These are phyloP conservation scores for Tupaia chinensis DNA, from an alignment of 2,113 vertebrate species.

Conservation along the genomic window DNA sequence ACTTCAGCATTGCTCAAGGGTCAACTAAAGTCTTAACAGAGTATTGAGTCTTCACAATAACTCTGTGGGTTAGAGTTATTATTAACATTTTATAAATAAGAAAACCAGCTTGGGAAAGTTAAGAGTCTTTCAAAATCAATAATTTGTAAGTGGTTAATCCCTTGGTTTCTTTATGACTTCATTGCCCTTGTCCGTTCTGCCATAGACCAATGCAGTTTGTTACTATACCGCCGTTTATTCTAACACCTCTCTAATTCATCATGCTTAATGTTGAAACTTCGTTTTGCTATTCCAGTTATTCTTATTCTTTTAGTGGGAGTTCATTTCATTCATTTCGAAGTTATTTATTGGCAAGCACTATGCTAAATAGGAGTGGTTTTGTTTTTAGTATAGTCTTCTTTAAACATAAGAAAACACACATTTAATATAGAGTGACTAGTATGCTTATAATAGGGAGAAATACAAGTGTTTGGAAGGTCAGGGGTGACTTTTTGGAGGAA, in stretches of 20 bases:
- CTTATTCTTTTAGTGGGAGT: neutral
- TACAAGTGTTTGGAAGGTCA: neutral
- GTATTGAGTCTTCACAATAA: neutral
- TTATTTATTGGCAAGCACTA: conserved; percentile 1
- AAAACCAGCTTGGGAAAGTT: neutral
- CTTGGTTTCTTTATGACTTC: neutral
- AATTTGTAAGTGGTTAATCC: neutral
- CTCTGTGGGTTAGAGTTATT: conserved; percentile 34
- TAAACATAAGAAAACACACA: neutral
- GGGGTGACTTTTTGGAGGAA: neutral
- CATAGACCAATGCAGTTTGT: neutral
- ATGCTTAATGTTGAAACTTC: conserved; percentile 47
- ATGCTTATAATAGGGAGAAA: neutral
- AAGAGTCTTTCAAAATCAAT: neutral
- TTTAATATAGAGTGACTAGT: conserved; percentile 37
- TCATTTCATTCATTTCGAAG: conserved; percentile 26
- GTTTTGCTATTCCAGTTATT: neutral
- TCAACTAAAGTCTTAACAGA: neutral
- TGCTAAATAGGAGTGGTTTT: conserved; percentile 36
- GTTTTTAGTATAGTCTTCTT: conserved; percentile 7
- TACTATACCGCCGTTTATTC: neutral
- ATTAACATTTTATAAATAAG: conserved; percentile 6
- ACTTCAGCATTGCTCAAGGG: no score
- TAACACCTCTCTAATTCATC: neutral
- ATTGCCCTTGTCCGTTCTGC: neutral